Percentiles rank a stretch among this genome's conserved stretches.
Conservation (phyloP, 2,888 invertebrate genomes). For the Reticulitermes lucifugus region DNA sequence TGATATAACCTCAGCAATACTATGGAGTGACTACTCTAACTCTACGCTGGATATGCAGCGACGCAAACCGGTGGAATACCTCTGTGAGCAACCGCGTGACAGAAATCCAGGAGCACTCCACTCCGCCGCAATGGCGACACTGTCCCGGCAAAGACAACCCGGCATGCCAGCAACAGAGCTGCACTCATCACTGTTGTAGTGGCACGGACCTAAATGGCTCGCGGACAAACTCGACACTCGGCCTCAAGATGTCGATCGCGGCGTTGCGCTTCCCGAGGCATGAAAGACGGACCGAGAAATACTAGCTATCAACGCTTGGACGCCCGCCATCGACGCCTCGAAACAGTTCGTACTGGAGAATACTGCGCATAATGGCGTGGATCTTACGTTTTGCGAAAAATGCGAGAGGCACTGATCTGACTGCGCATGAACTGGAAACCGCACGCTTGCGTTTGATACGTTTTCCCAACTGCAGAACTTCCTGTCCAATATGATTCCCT, state of each 20-base stretch:
- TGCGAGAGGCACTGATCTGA: not conserved
- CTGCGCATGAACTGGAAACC: not conserved
- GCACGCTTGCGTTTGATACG: not conserved
- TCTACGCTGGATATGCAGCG: not conserved
- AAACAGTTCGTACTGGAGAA: not conserved
- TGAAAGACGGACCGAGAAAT: not conserved
- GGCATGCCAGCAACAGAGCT: not conserved
- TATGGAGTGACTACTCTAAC: not conserved
- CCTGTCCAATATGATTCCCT: not conserved
- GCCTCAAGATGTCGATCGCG: not conserved
- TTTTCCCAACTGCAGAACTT: not conserved
- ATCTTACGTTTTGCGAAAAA: not conserved
- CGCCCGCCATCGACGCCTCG: not conserved
- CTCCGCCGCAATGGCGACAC: slow-evolving; percentile 3
- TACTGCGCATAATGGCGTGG: not conserved
- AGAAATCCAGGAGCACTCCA: not conserved
- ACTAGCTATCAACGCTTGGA: not conserved
- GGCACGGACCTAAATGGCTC: slow-evolving; percentile 19
- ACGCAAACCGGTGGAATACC: slow-evolving; percentile 2
- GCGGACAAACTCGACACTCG: not conserved
- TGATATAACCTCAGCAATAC: not conserved
- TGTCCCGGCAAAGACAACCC: not conserved
- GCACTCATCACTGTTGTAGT: not conserved
- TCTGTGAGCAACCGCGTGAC: slow-evolving; percentile 5
- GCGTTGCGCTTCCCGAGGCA: not conserved